Conservation (phyloP, 2,888 invertebrate genomes). For the Diplolepis rosae region DNA sequence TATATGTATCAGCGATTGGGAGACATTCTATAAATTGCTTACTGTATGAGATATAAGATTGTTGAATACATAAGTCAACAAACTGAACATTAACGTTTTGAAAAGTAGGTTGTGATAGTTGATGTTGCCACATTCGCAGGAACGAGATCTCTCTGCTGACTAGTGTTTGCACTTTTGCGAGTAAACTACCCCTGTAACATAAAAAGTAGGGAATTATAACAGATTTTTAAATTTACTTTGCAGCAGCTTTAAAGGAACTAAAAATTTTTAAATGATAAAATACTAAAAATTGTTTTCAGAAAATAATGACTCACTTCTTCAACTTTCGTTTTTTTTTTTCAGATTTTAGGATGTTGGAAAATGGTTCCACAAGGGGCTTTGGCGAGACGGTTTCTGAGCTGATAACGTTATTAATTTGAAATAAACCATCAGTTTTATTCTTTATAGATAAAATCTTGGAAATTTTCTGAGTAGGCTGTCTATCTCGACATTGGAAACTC, state of each 20-base stretch:
- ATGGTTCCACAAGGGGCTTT: background rate
- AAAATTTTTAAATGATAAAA: too few relatives aligned
- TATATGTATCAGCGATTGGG: slow-evolving; percentile 54
- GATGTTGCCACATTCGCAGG: slow-evolving; percentile 64
- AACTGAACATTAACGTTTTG: slow-evolving; percentile 43
- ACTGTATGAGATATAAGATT: slow-evolving; percentile 45
- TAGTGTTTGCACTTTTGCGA: slow-evolving; percentile 54
- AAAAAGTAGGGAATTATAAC: background rate
- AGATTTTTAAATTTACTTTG: background rate
- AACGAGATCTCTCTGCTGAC: slow-evolving; percentile 55
- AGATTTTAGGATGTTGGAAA: background rate
- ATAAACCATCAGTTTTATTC: background rate
- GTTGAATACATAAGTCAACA: slow-evolving; percentile 51
- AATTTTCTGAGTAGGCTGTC: background rate
- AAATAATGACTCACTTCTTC: slow-evolving; percentile 18
- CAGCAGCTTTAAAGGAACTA: background rate
- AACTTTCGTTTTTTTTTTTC: slow-evolving; percentile 1
- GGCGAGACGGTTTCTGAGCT: background rate
- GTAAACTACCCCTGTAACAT: slow-evolving; percentile 59
- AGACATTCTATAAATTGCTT: slow-evolving; percentile 56
- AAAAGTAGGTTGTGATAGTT: slow-evolving; percentile 50
- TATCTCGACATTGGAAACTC: background rate
- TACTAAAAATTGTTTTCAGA: too few relatives aligned
- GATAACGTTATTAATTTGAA: background rate
- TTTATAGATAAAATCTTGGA: background rate